These are phyloP conservation scores for Eristalis arbustorum DNA, from an alignment of 2,888 invertebrate species.

Conservation along the genomic window DNA sequence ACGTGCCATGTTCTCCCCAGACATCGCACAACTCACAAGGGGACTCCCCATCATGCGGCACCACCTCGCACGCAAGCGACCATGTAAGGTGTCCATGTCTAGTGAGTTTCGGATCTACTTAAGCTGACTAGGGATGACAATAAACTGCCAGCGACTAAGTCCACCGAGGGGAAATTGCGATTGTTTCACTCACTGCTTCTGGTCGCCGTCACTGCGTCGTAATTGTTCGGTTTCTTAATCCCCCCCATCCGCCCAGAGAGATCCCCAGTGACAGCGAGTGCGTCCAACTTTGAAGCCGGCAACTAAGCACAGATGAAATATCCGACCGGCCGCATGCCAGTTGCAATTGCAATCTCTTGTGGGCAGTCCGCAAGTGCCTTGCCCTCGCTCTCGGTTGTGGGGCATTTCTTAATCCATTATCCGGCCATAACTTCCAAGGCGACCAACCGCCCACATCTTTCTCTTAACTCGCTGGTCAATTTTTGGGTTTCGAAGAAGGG, in stretches of 20 bases:
- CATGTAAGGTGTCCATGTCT: background rate
- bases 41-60: background rate
- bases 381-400: background rate
- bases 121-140: background rate
- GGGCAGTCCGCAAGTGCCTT: conserved; percentile 5
- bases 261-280: background rate
- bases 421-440: conserved; percentile 41
- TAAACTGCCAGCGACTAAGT: background rate
- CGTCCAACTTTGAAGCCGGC: background rate
- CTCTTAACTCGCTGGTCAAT: background rate
- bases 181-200: background rate
- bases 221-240: background rate
- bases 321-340: background rate
- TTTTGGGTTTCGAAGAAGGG: conserved; percentile 18
- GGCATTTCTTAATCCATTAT: conserved; percentile 61
- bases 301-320: conserved; percentile 18
- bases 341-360: conserved; percentile 40
- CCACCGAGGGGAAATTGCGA: background rate
- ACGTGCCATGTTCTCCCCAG: too few relatives aligned
- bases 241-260: background rate
- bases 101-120: background rate
- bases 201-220: background rate
- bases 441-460: background rate
- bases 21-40: too few relatives aligned
- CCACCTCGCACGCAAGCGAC: background rate